A percentile compares a stretch with the other conserved stretches of the same genome.
phyloP scores from a whole-genome alignment of 2,888 invertebrate species.

The Quadroppia sp. region DNA sequence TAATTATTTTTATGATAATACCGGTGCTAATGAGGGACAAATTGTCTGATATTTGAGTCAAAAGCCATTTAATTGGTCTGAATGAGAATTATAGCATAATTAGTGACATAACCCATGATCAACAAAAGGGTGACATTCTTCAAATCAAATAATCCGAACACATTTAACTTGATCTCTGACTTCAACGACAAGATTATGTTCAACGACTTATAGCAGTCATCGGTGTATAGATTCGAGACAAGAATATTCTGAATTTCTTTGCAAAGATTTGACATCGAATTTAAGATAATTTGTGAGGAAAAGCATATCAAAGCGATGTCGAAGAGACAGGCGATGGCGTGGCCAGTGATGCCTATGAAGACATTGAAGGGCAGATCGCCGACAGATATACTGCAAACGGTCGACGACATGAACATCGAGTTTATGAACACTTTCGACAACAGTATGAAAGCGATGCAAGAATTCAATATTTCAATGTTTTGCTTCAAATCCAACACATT shows the following conservation, averaged over 20 bases:
- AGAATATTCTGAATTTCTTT: background rate
- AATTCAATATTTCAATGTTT: background rate
- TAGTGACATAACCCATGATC: background rate
- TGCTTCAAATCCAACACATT: background rate
- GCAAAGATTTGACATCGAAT: background rate
- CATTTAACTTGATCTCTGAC: background rate
- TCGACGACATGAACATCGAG: background rate
- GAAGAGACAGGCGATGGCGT: background rate
- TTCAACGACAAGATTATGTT: background rate
- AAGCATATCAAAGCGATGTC: background rate
- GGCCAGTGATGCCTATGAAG: background rate
- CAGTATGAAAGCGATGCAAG: background rate
- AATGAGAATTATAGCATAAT: conserved; percentile 9
- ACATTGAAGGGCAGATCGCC: background rate
- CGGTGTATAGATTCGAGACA: background rate
- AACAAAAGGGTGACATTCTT: background rate
- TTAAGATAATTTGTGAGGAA: background rate
- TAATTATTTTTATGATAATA: too few species aligned
- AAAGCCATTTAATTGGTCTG: too few species aligned
- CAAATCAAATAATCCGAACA: background rate
- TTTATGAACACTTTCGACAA: background rate
- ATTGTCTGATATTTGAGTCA: too few species aligned
- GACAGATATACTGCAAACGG: background rate
- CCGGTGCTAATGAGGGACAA: too few species aligned
- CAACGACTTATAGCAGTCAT: background rate